Evolutionary conservation across 1,140 invertebrate genomes (phyloP).

Genomic region (Atta colombica): DNA sequence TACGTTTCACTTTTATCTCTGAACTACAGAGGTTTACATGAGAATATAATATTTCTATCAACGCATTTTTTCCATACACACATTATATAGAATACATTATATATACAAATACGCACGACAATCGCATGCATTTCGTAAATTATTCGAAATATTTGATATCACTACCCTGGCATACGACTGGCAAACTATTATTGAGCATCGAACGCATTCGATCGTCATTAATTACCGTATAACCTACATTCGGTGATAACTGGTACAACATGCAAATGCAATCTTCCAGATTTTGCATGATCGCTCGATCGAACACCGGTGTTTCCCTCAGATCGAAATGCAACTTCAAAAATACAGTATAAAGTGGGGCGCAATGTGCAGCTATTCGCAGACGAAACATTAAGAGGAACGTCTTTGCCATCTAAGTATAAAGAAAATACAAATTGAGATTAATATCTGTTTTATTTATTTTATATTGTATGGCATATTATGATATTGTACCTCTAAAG

Average conservation of each 20-base stretch:
- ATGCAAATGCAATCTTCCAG: conserved; percentile 82
- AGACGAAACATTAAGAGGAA: conserved; percentile 78
- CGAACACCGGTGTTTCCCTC: conserved; percentile 80
- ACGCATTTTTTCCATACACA: conserved; percentile 1
- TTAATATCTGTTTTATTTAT: neutral
- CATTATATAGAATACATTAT: conserved; percentile 20
- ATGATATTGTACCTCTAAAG: conserved; percentile 77
- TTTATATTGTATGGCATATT: neutral
- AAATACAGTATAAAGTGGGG: conserved; percentile 79
- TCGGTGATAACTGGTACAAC: conserved; percentile 80
- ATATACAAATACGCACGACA: conserved; percentile 25
- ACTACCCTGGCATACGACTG: conserved; percentile 64
- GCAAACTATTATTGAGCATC: conserved; percentile 71
- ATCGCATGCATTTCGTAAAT: neutral
- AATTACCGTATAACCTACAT: conserved; percentile 77
- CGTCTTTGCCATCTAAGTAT: conserved; percentile 77
- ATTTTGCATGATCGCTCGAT: conserved; percentile 80
- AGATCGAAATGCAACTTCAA: conserved; percentile 81
- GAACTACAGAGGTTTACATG: conserved; percentile 49
- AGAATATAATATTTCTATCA: conserved; percentile 57
- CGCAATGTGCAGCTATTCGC: conserved; percentile 77
- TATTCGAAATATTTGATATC: conserved; percentile 79
- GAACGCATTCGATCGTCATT: conserved; percentile 78
- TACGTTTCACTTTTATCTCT: conserved; percentile 25
- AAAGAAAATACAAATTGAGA: neutral